Evolutionary conservation across 1,140 invertebrate species (phyloP).

Genomic region (Bombus confusus): DNA sequence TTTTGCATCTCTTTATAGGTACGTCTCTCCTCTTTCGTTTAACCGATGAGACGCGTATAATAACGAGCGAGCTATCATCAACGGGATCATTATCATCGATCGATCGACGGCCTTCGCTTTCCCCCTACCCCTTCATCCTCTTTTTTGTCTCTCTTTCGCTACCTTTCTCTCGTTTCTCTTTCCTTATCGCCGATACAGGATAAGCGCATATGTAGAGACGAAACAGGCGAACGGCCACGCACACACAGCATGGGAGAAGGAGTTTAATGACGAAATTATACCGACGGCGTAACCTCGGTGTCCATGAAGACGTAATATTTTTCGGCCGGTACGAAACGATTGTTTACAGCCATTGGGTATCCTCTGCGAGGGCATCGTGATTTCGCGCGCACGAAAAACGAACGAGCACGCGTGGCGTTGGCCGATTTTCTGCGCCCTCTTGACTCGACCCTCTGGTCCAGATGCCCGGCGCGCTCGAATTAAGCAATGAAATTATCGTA

Average conservation of each 20-base stretch:
- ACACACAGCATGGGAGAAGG: background rate
- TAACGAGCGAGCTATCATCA: slow-evolving; percentile 75
- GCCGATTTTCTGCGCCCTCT: slow-evolving; percentile 2
- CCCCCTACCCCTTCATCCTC: slow-evolving; percentile 25
- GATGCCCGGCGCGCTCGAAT: slow-evolving; percentile 25
- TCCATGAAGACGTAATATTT: slow-evolving; percentile 67
- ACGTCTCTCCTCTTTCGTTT: background rate
- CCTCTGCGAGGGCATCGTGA: slow-evolving; percentile 2
- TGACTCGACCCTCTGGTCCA: slow-evolving; percentile 3
- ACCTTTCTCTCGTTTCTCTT: slow-evolving; percentile 28
- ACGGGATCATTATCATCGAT: slow-evolving; percentile 75
- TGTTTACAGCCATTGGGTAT: slow-evolving; percentile 39
- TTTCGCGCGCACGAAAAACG: slow-evolving; percentile 38
- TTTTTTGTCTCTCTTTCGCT: slow-evolving; percentile 1
- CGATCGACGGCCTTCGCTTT: slow-evolving; percentile 54
- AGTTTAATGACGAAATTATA: slow-evolving; percentile 77
- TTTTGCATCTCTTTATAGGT: background rate
- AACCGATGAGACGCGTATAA: slow-evolving; percentile 48
- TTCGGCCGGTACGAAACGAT: slow-evolving; percentile 29
- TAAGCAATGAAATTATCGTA: slow-evolving; percentile 54
- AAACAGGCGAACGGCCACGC: background rate
- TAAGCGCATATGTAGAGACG: slow-evolving; percentile 35
- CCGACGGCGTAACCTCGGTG: slow-evolving; percentile 57
- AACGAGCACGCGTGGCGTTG: slow-evolving; percentile 22
- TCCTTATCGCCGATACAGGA: slow-evolving; percentile 15